A percentile compares a stretch with the other conserved stretches of the same genome.
Evolutionary conservation across 2,888 invertebrate genomes (phyloP).

Genomic region (Pseudanteris insignis): DNA sequence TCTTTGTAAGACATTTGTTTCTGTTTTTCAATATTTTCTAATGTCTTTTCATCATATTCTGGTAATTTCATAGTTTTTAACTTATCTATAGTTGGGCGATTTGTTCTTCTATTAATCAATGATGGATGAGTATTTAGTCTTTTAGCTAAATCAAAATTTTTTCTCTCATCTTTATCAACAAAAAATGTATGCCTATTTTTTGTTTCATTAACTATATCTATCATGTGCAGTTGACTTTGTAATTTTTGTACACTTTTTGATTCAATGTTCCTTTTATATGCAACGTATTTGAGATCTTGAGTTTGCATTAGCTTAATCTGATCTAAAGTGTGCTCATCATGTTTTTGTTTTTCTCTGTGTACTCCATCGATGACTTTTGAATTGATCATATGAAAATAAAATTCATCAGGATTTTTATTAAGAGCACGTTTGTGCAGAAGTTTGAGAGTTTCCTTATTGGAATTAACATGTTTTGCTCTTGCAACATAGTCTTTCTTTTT

Average conservation of each 20-base stretch:
- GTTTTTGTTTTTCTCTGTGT: slow-evolving; percentile 74
- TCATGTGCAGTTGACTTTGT: slow-evolving; percentile 82
- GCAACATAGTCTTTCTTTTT: slow-evolving; percentile 89
- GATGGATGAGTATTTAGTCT: slow-evolving; percentile 80
- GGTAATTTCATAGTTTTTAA: slow-evolving; percentile 71
- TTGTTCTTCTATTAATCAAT: slow-evolving; percentile 75
- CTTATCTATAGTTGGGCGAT: slow-evolving; percentile 74
- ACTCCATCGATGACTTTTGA: slow-evolving; percentile 74
- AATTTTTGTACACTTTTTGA: slow-evolving; percentile 78
- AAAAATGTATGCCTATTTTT: slow-evolving; percentile 84
- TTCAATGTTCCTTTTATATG: slow-evolving; percentile 86
- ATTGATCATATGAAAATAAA: slow-evolving; percentile 97
- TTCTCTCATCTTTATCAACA: slow-evolving; percentile 73
- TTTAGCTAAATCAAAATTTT: slow-evolving; percentile 75
- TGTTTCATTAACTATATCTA: slow-evolving; percentile 76
- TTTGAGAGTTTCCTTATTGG: slow-evolving; percentile 84
- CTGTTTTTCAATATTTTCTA: slow-evolving; percentile 70
- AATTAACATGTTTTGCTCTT: slow-evolving; percentile 81
- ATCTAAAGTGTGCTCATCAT: slow-evolving; percentile 80
- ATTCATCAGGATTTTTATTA: slow-evolving; percentile 97
- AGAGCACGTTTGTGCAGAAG: slow-evolving; percentile 83
- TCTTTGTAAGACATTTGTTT: slow-evolving; percentile 77
- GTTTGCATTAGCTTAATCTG: slow-evolving; percentile 90
- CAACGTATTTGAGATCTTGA: slow-evolving; percentile 90
- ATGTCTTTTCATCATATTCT: slow-evolving; percentile 69